phyloP scores from a whole-genome alignment of 1,140 invertebrate genomes.

The Pygmarrhopalites habei region DNA sequence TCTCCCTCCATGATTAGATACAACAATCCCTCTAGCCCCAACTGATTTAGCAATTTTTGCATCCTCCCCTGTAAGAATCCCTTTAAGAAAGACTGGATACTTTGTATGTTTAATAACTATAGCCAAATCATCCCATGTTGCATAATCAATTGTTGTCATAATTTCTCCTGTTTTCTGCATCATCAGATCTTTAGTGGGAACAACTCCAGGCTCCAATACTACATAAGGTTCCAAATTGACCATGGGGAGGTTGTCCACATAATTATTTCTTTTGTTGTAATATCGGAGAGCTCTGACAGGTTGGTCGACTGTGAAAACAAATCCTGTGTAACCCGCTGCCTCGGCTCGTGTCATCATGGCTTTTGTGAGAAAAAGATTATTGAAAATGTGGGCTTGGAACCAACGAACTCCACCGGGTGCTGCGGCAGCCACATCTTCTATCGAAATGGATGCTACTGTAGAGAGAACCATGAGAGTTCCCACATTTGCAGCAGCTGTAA shows the following conservation, averaged over 20 bases:
- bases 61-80: slow-evolving; percentile 79
- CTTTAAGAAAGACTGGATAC: slow-evolving; percentile 81
- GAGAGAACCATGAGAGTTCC: slow-evolving; percentile 48
- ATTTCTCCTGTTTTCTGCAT: not conserved
- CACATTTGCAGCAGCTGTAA: slow-evolving; percentile 44
- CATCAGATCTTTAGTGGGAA: not conserved
- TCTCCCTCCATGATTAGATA: slow-evolving; percentile 51
- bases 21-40: slow-evolving; percentile 69
- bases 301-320: slow-evolving; percentile 83
- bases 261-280: slow-evolving; percentile 60
- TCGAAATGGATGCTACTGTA: slow-evolving; percentile 47
- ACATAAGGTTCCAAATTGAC: too few relatives aligned
- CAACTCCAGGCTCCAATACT: too few relatives aligned
- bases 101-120: slow-evolving; percentile 48
- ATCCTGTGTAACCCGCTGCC: slow-evolving; percentile 66
- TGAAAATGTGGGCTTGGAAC: slow-evolving; percentile 51
- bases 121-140: slow-evolving; percentile 46
- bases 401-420: slow-evolving; percentile 42
- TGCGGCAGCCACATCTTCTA: slow-evolving; percentile 49
- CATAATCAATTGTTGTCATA: slow-evolving; percentile 37
- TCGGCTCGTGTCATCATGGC: slow-evolving; percentile 73
- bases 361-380: not conserved
- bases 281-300: slow-evolving; percentile 72
- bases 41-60: slow-evolving; percentile 63
- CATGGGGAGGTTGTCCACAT: not conserved